Base-by-base conservation (phyloP, 2,113 vertebrate genomes). In the Crotophaga sulcirostris region DNA sequence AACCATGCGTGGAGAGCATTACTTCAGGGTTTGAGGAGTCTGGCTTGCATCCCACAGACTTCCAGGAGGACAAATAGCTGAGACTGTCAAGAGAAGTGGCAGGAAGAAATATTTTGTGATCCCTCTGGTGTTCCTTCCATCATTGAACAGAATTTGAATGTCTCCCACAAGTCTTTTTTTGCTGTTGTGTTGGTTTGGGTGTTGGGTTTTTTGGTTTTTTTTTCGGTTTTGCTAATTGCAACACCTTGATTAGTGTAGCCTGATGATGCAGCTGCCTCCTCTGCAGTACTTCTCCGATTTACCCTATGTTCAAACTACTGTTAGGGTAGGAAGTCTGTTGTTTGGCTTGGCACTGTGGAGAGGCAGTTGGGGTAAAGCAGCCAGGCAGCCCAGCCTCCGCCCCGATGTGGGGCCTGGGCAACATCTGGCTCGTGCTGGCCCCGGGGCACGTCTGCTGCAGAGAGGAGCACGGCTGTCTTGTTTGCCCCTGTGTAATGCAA, bases 1-100 rank as follows among this genome's bases (percentile, higher is more conserved):
- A 81, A 42, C 23, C 60, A 26, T 4, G 1, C 0, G 0, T 40
- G 10, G 16, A 20, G 38, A 85, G 15, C 0, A 0, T 52, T 47
- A 20, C 36, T 16, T 49, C 55, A 14, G 58, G n/a, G 24, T 74
- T 90, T 91, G 87, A 78, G 45, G 40, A 45, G 7, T 23, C 66
- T 58, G 56, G 10, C 47, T 70, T 34, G 8, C 2, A 1, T 45
- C 28, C 45, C 10, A 12, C 31, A 81, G n/a, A 16, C 31, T 84
- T n/a, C 31, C 3, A 55, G 60, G 26, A 58, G 31, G 45, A 58
- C 36, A 68, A 59, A 51, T 44, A 88, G 29, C 79, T 2, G 6
- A 54, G 47, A 36, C 23, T 6, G 36, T 62, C 31, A 7, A 7
- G 6, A 45, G 33, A 68, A 73, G 13, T 56, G 20, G 16, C 59